These are phyloP conservation scores for Scaptomyza graminum DNA, from an alignment of 1,140 invertebrate species.

Conservation along the genomic window DNA sequence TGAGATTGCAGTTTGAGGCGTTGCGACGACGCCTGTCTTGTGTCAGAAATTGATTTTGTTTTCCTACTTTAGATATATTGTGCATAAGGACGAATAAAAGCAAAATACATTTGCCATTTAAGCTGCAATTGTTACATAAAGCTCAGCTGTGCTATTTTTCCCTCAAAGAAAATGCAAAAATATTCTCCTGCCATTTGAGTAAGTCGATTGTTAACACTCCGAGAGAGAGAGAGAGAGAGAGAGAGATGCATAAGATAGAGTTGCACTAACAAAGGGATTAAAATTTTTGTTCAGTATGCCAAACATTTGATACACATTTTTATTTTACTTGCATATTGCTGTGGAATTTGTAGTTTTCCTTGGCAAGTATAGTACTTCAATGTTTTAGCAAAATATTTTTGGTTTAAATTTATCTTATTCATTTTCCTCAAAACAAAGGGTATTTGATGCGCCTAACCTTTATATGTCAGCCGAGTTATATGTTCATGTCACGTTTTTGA, in stretches of 20 bases:
- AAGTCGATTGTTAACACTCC: slow-evolving; percentile 6
- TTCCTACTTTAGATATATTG: not conserved
- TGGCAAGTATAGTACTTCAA: too few species aligned
- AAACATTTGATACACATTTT: not conserved
- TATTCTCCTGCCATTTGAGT: not conserved
- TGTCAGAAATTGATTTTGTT: slow-evolving; percentile 45
- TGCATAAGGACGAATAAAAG: not conserved
- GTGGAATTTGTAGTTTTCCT: too few species aligned
- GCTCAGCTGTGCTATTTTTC: slow-evolving; percentile 13
- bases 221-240: not conserved
- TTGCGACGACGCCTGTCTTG: not conserved
- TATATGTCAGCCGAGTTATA: slow-evolving; percentile 2
- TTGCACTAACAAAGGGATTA: too few species aligned
- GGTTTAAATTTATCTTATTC: too few species aligned
- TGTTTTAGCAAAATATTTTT: too few species aligned
- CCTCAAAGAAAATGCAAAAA: not conserved
- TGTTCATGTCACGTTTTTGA: slow-evolving; percentile 52
- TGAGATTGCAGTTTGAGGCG: slow-evolving; percentile 1
- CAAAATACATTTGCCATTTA: not conserved
- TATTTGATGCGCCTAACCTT: slow-evolving; percentile 1
- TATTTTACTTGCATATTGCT: slow-evolving; percentile 5
- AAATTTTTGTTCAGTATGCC: slow-evolving; percentile 15
- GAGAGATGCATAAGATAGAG: too few species aligned
- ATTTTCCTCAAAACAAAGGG: not conserved
- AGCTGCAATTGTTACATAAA: slow-evolving; percentile 10